A percentile compares a stretch with the other conserved stretches of the same genome.
Conservation (phyloP, 2,113 vertebrate species). For the Cyanoramphus novaezelandiae region DNA sequence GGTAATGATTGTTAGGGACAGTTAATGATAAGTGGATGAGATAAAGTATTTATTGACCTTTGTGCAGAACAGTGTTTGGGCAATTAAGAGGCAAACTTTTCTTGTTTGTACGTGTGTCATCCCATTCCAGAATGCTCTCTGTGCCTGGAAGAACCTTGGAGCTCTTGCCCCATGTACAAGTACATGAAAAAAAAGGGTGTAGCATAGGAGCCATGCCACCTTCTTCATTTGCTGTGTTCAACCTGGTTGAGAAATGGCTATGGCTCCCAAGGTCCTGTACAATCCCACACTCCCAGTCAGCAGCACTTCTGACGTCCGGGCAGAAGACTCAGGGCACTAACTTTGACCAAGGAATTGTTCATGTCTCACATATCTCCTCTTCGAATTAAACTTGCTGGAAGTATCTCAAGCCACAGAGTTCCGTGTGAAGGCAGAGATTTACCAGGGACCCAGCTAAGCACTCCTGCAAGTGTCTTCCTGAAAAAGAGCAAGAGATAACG, state of each 20-base stretch:
- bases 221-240: neutral
- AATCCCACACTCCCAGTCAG: neutral
- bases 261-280: neutral
- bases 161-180: neutral
- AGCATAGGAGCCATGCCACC: neutral
- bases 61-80: neutral
- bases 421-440: neutral
- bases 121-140: neutral
- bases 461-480: neutral
- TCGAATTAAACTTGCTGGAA: neutral
- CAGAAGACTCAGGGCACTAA: neutral
- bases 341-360: neutral
- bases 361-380: neutral
- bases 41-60: neutral
- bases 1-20: neutral
- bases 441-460: neutral
- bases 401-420: neutral
- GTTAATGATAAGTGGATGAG: neutral
- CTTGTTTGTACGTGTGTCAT: neutral
- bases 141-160: neutral
- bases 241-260: neutral
- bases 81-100: neutral
- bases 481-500: neutral
- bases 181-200: neutral
- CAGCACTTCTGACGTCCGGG: neutral